phyloP scores from a whole-genome alignment of 2,888 invertebrate genomes.

The Nebria brevicollis region DNA sequence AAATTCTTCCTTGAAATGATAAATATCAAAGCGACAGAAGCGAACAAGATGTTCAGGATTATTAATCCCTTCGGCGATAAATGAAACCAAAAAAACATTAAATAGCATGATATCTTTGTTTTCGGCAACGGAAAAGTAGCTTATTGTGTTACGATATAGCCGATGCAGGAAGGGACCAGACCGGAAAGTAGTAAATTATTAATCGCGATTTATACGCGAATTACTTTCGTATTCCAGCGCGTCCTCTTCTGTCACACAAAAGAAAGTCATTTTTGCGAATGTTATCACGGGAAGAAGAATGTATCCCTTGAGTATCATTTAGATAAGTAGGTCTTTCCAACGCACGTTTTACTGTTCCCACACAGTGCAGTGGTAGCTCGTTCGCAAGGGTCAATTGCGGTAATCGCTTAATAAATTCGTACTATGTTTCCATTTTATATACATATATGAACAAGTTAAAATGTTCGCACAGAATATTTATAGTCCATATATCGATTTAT shows the following conservation, averaged over 20 bases:
- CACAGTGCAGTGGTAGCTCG: not conserved
- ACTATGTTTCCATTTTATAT: not conserved
- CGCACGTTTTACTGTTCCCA: constrained; percentile 14
- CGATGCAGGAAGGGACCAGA: not conserved
- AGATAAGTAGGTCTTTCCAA: constrained; percentile 42
- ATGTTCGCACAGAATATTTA: too few species aligned
- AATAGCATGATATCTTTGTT: not conserved
- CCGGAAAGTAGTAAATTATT: not conserved
- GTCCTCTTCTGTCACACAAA: constrained; percentile 33
- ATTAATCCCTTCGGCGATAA: not conserved
- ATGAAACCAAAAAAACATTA: not conserved
- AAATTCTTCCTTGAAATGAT: not conserved
- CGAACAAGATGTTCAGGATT: not conserved
- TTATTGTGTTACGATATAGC: not conserved
- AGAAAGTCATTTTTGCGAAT: constrained; percentile 45
- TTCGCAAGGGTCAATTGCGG: not conserved
- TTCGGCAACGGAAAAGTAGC: not conserved
- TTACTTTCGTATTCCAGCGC: constrained; percentile 24
- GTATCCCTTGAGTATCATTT: constrained; percentile 42
- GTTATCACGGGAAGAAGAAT: constrained; percentile 43
- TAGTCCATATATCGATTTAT: too few species aligned
- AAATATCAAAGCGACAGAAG: not conserved
- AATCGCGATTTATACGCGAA: constrained; percentile 26
- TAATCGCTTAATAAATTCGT: not conserved
- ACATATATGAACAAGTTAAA: too few species aligned